Conservation (phyloP, 2,888 invertebrate species). For the Stramonita haemastoma region DNA sequence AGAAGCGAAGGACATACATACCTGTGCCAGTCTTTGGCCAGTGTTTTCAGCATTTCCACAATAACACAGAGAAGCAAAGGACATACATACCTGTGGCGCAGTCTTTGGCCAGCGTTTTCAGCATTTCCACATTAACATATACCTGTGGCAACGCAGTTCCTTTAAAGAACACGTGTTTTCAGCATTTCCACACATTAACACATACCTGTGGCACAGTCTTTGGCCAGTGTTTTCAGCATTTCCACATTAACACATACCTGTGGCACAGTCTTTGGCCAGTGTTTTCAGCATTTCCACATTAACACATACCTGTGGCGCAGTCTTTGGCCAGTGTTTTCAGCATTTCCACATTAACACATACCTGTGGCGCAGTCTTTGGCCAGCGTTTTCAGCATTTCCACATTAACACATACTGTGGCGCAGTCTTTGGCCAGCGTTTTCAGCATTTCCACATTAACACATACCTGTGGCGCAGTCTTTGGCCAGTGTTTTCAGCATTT, state of each 20-base stretch:
- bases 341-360: constrained; percentile 68
- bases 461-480: constrained; percentile 74
- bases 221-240: constrained; percentile 75
- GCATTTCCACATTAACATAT: constrained; percentile 68
- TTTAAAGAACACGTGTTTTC: constrained; percentile 75
- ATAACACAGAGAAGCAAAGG: no score
- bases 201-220: constrained; percentile 73
- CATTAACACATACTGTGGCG: constrained; percentile 62
- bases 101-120: constrained; percentile 76
- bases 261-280: constrained; percentile 74
- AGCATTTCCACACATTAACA: constrained; percentile 73
- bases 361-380: constrained; percentile 75
- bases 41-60: constrained; percentile 75
- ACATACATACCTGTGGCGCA: constrained; percentile 69
- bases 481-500: constrained; percentile 75
- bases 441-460: constrained; percentile 71
- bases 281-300: constrained; percentile 76
- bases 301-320: constrained; percentile 68
- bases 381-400: constrained; percentile 75
- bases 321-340: constrained; percentile 76
- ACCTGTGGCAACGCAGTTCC: constrained; percentile 75
- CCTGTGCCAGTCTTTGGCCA: constrained; percentile 76
- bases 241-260: constrained; percentile 72
- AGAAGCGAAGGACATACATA: constrained; percentile 31
- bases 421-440: constrained; percentile 76